Base-by-base conservation (phyloP, 2,797 vertebrate genomes). In the Siniperca scherzeri region DNA sequence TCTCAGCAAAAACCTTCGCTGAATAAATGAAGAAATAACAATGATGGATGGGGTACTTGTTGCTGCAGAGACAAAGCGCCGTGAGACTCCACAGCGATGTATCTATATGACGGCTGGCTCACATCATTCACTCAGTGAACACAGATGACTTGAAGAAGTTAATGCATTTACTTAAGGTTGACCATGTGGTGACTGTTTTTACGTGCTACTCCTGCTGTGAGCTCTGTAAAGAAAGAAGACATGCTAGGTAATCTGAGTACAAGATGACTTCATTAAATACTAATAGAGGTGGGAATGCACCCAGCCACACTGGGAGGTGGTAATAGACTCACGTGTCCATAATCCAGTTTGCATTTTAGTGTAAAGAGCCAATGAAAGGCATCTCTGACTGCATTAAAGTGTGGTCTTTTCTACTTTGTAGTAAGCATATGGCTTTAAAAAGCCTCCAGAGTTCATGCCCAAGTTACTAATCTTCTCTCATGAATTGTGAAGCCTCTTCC, bases 11-110 rank as follows among this genome's bases (percentile, higher is more conserved):
- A 75, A 10, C 38, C 33, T 33, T 17, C 61, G 13, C 65, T 60
- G 84, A 71, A 66, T 69, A 78, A 42, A 79, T 78, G 14, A 77
- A 67, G 71, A 48, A n/a, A 52, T 65, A 68, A 78, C 36, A 61
- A 82, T 85, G 86, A 92, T 76, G 82, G 86, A 91, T 87, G 82
- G 61, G 69, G 44, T 2, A 84, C 84, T 75, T 84, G 83, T 83
- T 78, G 82, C 76, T 72, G 86, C 76, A 5, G 73, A 74, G 59
- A 80, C 61, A 40, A 67, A 44, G 68, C 42, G 30, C 33, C 12
- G 44, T 0, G 74, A 83, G 75, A 38, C 59, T 71, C 62, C n/a
- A 61, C 48, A 14, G 74, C 66, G 78, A 86, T 74, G 65, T n/a
- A 72, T 79, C 53, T 69, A 52, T 5, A 53, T 22, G 66, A 81